Percentiles rank a stretch among this genome's conserved stretches.
Evolutionary conservation across 2,888 invertebrate genomes (phyloP).

Genomic region (Rotaria socialis): DNA sequence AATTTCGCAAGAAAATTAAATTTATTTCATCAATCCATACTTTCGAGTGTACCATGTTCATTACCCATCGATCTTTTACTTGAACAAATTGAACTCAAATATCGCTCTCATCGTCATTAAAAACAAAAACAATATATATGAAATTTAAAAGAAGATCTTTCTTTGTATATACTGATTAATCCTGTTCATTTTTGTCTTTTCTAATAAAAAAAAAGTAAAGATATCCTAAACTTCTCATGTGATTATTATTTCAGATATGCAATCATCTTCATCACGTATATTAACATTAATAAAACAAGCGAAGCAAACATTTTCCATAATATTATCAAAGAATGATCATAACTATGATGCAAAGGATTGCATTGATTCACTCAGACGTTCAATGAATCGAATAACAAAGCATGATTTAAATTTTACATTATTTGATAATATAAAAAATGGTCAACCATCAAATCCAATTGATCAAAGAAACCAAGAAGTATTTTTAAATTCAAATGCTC

Average conservation of each 20-base stretch:
- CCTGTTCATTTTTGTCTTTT: neutral
- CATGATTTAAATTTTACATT: constrained; percentile 4
- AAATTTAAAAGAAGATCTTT: neutral
- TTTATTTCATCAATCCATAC: constrained; percentile 11
- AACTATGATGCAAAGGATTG: neutral
- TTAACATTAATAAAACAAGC: neutral
- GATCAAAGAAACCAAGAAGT: neutral
- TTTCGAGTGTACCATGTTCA: constrained; percentile 20
- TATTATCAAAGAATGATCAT: neutral
- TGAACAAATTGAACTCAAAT: constrained; percentile 3
- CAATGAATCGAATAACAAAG: neutral
- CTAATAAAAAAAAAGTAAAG: neutral
- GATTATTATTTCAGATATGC: neutral
- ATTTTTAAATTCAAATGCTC: neutral
- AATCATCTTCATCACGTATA: neutral
- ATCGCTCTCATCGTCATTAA: neutral
- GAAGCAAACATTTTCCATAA: neutral
- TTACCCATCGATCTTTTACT: neutral
- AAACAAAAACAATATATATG: neutral
- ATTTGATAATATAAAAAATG: neutral
- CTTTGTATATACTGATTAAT: neutral
- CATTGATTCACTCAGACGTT: neutral
- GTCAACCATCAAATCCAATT: neutral
- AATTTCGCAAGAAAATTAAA: neutral
- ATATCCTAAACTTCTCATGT: neutral